phyloP scores from a whole-genome alignment of 2,797 vertebrate genomes.

The Rhinogobio ventralis region DNA sequence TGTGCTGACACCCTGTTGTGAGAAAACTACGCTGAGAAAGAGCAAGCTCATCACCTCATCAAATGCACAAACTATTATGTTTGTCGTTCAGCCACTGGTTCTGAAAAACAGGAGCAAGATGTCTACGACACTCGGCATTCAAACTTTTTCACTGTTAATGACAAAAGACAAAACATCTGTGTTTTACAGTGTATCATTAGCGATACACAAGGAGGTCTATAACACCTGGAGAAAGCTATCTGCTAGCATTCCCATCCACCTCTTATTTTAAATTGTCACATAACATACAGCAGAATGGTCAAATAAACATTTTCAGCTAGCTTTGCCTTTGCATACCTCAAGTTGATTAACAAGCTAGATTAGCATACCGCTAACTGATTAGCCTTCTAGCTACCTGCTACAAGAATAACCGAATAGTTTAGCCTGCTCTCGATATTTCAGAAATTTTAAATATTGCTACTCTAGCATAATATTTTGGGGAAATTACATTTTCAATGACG shows the following conservation, averaged over 20 bases:
- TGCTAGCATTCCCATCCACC: neutral
- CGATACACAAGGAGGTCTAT: neutral
- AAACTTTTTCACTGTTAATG: neutral
- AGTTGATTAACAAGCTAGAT: neutral
- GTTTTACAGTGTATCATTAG: neutral
- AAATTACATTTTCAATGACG: no score
- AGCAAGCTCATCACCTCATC: constrained; percentile 51
- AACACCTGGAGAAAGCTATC: neutral
- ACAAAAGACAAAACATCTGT: neutral
- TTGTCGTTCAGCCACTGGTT: constrained; percentile 32
- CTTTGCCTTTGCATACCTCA: neutral
- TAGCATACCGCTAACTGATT: neutral
- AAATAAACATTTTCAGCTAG: neutral
- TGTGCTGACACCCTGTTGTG: constrained; percentile 26
- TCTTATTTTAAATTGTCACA: neutral
- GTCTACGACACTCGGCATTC: neutral
- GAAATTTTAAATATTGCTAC: neutral
- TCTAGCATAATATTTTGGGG: neutral
- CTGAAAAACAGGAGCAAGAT: constrained; percentile 10
- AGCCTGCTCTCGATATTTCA: neutral
- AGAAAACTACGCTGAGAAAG: constrained; percentile 39
- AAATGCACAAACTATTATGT: constrained; percentile 32
- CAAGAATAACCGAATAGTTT: no score
- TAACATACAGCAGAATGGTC: neutral
- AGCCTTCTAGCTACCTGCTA: neutral